phyloP scores from a whole-genome alignment of 2,797 vertebrate species.

The Gymnoscopelus microlampas region DNA sequence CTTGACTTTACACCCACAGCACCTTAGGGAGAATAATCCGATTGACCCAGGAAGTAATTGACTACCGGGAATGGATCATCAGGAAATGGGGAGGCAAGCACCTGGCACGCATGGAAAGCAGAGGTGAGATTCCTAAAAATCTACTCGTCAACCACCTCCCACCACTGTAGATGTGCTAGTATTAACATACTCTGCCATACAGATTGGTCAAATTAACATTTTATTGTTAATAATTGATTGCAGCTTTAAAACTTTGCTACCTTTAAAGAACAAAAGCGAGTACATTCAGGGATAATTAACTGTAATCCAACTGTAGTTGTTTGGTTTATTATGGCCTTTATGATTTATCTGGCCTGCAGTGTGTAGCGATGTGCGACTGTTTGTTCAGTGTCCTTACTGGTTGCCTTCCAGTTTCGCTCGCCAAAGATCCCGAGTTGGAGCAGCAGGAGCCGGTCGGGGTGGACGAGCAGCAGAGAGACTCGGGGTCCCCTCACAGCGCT shows the following conservation, averaged over 20 bases:
- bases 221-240: too few relatives aligned
- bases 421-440: slow-evolving; percentile 60
- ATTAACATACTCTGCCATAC: too few relatives aligned
- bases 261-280: background rate
- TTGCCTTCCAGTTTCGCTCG: slow-evolving; percentile 27
- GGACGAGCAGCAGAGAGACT: slow-evolving; percentile 86
- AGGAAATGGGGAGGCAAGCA: slow-evolving; percentile 92
- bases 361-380: background rate
- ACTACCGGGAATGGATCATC: slow-evolving; percentile 97
- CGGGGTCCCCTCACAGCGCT: slow-evolving; percentile 84
- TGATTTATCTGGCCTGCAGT: slow-evolving; percentile 10
- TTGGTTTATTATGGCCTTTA: too few relatives aligned
- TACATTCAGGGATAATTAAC: background rate
- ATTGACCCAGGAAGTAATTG: slow-evolving; percentile 96
- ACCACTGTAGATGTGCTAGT: too few relatives aligned
- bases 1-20: slow-evolving; percentile 69
- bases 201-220: too few relatives aligned
- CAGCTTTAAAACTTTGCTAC: too few relatives aligned
- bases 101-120: slow-evolving; percentile 76
- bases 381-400: too few relatives aligned
- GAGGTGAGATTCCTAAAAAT: slow-evolving; percentile 75
- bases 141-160: too few relatives aligned
- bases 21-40: slow-evolving; percentile 96
- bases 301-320: background rate
- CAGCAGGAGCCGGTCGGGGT: slow-evolving; percentile 65